Evolutionary conservation across 2,797 vertebrate genomes (phyloP).

Genomic region (Channa striata): DNA sequence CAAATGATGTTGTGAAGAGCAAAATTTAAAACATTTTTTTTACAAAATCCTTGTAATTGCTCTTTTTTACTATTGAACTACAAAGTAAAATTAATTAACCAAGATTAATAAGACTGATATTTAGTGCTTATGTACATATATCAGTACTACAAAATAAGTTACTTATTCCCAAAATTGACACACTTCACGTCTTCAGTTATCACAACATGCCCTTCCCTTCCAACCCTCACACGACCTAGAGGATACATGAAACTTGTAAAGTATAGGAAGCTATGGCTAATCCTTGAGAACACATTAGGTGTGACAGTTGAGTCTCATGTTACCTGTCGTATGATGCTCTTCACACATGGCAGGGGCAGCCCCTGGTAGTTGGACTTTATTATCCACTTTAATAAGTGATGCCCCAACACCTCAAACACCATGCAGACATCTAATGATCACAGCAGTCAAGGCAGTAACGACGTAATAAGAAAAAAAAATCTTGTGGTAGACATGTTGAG

Average conservation of each 20-base stretch:
- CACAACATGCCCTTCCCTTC: slow-evolving; percentile 1
- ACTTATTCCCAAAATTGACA: neutral
- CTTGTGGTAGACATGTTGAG: neutral
- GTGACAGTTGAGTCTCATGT: slow-evolving; percentile 32
- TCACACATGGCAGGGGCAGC: slow-evolving; percentile 94
- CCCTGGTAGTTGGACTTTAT: slow-evolving; percentile 99
- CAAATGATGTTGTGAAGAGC: neutral
- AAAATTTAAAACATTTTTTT: too few relatives aligned
- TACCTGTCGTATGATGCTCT: slow-evolving; percentile 96
- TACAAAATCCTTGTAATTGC: neutral
- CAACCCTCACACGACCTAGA: slow-evolving; percentile 15
- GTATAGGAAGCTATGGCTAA: slow-evolving; percentile 1
- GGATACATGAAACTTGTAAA: slow-evolving; percentile 15
- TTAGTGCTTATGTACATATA: neutral
- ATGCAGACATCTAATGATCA: slow-evolving; percentile 93
- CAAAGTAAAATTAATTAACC: neutral
- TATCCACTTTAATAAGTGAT: slow-evolving; percentile 99
- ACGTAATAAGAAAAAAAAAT: neutral
- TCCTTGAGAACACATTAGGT: slow-evolving; percentile 17
- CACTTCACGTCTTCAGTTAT: neutral
- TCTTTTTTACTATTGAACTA: neutral
- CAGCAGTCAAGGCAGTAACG: slow-evolving; percentile 81
- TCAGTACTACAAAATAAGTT: neutral
- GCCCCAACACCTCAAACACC: slow-evolving; percentile 99
- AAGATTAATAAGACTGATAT: neutral